A percentile compares a stretch with the other conserved stretches of the same genome.
These are phyloP conservation scores for Drosophila elegans DNA, from an alignment of 1,140 invertebrate genomes.

Conservation along the genomic window DNA sequence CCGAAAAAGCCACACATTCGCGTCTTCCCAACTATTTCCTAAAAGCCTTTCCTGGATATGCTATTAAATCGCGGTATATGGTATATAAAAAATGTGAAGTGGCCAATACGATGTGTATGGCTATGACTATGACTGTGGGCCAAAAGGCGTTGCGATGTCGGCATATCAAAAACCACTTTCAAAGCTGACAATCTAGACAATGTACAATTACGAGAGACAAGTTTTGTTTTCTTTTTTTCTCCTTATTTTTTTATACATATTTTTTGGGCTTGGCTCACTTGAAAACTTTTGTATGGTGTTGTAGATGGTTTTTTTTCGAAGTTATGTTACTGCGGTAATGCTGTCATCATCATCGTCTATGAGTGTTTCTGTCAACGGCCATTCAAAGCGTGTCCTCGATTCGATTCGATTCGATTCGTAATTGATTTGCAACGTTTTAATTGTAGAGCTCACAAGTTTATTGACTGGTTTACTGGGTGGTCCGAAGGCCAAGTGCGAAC, in stretches of 20 bases:
- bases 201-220: slow-evolving; percentile 76
- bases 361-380: slow-evolving; percentile 58
- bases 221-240: slow-evolving; percentile 49
- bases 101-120: slow-evolving; percentile 10
- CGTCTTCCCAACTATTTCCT: background rate
- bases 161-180: slow-evolving; percentile 74
- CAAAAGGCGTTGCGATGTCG: slow-evolving; percentile 53
- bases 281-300: slow-evolving; percentile 41
- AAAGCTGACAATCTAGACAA: slow-evolving; percentile 66
- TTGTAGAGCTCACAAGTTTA: slow-evolving; percentile 55
- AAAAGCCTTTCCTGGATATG: slow-evolving; percentile 1
- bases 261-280: slow-evolving; percentile 63
- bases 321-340: slow-evolving; percentile 45
- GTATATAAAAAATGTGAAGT: background rate
- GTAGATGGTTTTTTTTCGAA: slow-evolving; percentile 23
- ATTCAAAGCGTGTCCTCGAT: slow-evolving; percentile 55
- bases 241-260: background rate
- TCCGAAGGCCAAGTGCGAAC: slow-evolving; percentile 67
- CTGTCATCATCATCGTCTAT: slow-evolving; percentile 52
- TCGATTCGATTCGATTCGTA: slow-evolving; percentile 49
- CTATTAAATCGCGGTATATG: slow-evolving; percentile 7
- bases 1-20: background rate
- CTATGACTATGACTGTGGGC: slow-evolving; percentile 2
- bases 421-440: slow-evolving; percentile 83
- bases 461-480: slow-evolving; percentile 58